A percentile compares a stretch with the other conserved stretches of the same genome.
phyloP scores from a whole-genome alignment of 2,113 vertebrate genomes.

The Speoplatyrhinus poulsoni region DNA sequence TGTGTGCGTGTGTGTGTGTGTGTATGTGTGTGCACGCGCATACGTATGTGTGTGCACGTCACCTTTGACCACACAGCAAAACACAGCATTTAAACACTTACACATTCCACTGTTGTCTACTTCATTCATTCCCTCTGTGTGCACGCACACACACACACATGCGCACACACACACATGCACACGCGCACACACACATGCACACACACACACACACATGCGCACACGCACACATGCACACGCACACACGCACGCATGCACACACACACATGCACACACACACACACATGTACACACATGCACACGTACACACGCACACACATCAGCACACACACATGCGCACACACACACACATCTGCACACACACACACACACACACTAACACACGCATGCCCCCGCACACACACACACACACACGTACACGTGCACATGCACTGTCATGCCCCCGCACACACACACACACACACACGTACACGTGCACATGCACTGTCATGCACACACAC shows the following conservation, averaged over 20 bases:
- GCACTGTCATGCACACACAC: no score
- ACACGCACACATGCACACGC: no score
- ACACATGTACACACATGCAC: background rate
- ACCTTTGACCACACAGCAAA: constrained; percentile 40
- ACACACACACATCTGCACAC: constrained; percentile 32
- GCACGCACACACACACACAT: background rate
- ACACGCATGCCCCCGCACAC: background rate
- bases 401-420: background rate
- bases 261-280: background rate
- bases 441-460: background rate
- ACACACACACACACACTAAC: constrained; percentile 6
- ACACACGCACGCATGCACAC: constrained; percentile 11
- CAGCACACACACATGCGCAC: background rate
- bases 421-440: background rate
- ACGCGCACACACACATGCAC: constrained; percentile 6
- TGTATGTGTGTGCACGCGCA: background rate
- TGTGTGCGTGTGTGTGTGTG: constrained; percentile 1
- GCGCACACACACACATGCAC: background rate
- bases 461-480: background rate
- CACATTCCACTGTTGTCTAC: constrained; percentile 17
- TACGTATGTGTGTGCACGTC: constrained; percentile 2
- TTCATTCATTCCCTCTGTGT: constrained; percentile 19
- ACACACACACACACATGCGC: background rate
- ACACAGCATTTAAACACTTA: constrained; percentile 40
- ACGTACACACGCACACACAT: no score